Evolutionary conservation across 2,113 vertebrate genomes (phyloP).

Genomic region (Sebastes fasciatus): DNA sequence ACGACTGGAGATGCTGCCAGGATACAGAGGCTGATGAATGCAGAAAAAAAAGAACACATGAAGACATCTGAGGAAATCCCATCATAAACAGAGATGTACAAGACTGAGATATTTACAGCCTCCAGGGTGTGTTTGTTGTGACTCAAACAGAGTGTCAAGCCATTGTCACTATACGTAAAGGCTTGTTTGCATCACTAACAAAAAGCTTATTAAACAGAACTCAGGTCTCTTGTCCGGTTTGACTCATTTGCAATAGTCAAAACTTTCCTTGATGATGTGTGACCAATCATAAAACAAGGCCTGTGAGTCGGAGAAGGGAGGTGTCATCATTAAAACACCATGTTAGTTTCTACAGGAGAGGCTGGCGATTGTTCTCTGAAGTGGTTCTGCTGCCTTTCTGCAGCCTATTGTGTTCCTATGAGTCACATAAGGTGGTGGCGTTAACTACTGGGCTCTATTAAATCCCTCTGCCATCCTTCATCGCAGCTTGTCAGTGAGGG

Average conservation of each 20-base stretch:
- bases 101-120: slow-evolving; percentile 13
- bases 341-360: slow-evolving; percentile 44
- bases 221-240: slow-evolving; percentile 12
- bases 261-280: slow-evolving; percentile 20
- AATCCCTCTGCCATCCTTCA: slow-evolving; percentile 13
- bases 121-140: slow-evolving; percentile 54
- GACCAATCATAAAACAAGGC: slow-evolving; percentile 31
- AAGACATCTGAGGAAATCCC: background rate
- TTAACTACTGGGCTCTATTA: slow-evolving; percentile 19
- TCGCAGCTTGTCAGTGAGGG: background rate
- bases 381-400: slow-evolving; percentile 58
- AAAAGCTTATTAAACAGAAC: slow-evolving; percentile 11
- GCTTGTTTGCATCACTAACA: slow-evolving; percentile 39
- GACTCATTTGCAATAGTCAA: slow-evolving; percentile 37
- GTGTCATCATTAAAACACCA: slow-evolving; percentile 18
- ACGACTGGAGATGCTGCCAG: slow-evolving; percentile 2
- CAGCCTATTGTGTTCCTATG: slow-evolving; percentile 41
- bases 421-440: slow-evolving; percentile 57
- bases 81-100: background rate
- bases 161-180: slow-evolving; percentile 14
- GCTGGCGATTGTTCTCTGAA: slow-evolving; percentile 54
- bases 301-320: background rate
- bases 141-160: slow-evolving; percentile 39
- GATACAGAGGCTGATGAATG: background rate
- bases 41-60: background rate